Percentiles rank a stretch among this genome's conserved stretches.
Conservation (phyloP, 2,888 invertebrate genomes). For the Dryomyza anilis region DNA sequence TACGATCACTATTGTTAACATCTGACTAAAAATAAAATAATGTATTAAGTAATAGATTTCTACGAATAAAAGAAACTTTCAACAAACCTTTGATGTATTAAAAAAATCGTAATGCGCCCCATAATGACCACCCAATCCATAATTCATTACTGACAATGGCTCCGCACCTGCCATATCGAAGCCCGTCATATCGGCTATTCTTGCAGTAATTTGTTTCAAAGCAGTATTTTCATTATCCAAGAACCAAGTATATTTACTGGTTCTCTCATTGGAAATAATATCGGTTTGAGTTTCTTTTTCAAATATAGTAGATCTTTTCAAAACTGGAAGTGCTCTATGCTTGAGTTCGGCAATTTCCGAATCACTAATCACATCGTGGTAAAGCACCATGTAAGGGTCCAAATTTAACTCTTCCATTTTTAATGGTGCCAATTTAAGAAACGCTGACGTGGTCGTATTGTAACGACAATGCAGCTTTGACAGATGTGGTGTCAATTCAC, state of each 20-base stretch:
- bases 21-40: constrained; percentile 35
- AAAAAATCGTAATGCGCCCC: constrained; percentile 52
- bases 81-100: constrained; percentile 44
- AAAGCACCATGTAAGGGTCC: constrained; percentile 53
- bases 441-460: constrained; percentile 48
- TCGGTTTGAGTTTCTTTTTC: constrained; percentile 19
- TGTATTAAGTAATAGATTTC: background rate
- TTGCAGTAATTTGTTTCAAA: constrained; percentile 40
- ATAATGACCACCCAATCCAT: constrained; percentile 56
- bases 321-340: constrained; percentile 39
- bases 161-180: constrained; percentile 48
- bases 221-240: constrained; percentile 36
- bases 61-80: too few relatives aligned
- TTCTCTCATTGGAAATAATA: constrained; percentile 40
- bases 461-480: constrained; percentile 46
- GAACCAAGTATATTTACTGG: constrained; percentile 55
- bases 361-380: constrained; percentile 48
- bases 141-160: constrained; percentile 54
- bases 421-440: constrained; percentile 49
- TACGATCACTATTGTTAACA: constrained; percentile 78
- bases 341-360: constrained; percentile 47
- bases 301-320: constrained; percentile 50
- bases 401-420: constrained; percentile 51
- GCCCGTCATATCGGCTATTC: constrained; percentile 52
- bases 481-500: constrained; percentile 34